Base-by-base conservation (phyloP, 2,888 invertebrate species). In the Agriopis marginaria region DNA sequence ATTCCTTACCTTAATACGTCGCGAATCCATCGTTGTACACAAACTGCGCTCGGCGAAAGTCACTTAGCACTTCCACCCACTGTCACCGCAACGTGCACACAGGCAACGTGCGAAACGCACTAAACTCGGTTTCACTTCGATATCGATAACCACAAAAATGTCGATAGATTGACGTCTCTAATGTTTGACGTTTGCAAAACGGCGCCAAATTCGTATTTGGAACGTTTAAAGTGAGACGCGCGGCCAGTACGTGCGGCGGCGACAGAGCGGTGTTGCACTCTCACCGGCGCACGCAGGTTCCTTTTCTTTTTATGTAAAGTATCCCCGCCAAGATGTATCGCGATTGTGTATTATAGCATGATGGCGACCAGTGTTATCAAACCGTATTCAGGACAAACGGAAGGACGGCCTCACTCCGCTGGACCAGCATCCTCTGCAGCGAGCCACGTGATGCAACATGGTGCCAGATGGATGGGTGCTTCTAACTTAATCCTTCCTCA, bases 261-360 rank as follows among this genome's bases (percentile, higher is more conserved):
- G 78, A 63, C 82, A 75, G 78, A 80, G 83, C 78, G 85, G 83
- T 80, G 83, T 11, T 86, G 91, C 88, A 92, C 93, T 93, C 93
- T 93, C 92, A 90, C 93, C 90, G 80, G 82, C 78, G 80, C 82
- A 75, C 79, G 82, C 76, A 71, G 78, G 72, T 72, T 78, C 77
- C 86, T 87, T 92, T 91, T 89, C 90, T 91, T 93, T 91, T 90
- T 93, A 92, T 92, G 90, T 87, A 88, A 89, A 87, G 79, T 81
- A 88, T 90, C 92, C 93, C 93, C 91, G 83, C 92, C 64, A 84
- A 82, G 40, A 8, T 47, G 47, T 55, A 79, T 79, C 68, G 76
- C 76, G 85, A 84, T 88, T 85, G 87, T 87, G 84, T 81, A 88
- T 84, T 89, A 90, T 89, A 87, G 81, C 87, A 90, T 89, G 86